Evolutionary conservation across 2,113 vertebrate species (phyloP), one percentile per base, ranked within the genome.

Genomic region (Copsychus sechellarum): DNA sequence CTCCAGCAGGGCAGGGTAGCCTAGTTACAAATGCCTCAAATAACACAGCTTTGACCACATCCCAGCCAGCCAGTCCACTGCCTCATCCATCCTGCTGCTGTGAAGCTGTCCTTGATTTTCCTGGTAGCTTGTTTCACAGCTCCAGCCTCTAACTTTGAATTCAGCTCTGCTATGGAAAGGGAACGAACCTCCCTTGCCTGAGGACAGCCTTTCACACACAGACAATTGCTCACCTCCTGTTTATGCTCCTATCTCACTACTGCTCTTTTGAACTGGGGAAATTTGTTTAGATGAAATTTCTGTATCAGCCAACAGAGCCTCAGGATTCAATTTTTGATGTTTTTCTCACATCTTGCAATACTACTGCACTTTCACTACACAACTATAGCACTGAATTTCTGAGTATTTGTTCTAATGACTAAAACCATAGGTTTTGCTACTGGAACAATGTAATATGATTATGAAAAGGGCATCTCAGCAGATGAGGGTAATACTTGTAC

Each of bases 11-110:
- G 65, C 65, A 94, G 86, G 57, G 65, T 34, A 79, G n/a, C 47
- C 43, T 88, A 38, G 48, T 88, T 84, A 93, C 90, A 94, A 93
- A 92, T 84, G 64, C 65, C 70, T 65, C 65, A 94, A 96, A 96
- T 94, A 67, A 88, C 77, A 88, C 12, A 40, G 15, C 25, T 96
- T 31, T 78, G 19, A 88, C 93, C 88, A 95, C 88, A 92, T 88
- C 88, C 86, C 1, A 90, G 56, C 22, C 40, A 86, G 61, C 25
- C 42, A 84, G 57, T 40, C 25, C 1, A 0, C 62, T 60, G 38
- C 8, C 57, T 86, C 57, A 62, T 19, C 78, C 69, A 69, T 60
- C 28, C 72, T 34, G n/a, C 61, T 81, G 65, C 57, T 53, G 14
- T 6, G 10, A 67, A 1, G 18, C 6, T 84, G 69, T 17, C 21